phyloP scores from a whole-genome alignment of 2,888 invertebrate species.

The Cantharis nigra region DNA sequence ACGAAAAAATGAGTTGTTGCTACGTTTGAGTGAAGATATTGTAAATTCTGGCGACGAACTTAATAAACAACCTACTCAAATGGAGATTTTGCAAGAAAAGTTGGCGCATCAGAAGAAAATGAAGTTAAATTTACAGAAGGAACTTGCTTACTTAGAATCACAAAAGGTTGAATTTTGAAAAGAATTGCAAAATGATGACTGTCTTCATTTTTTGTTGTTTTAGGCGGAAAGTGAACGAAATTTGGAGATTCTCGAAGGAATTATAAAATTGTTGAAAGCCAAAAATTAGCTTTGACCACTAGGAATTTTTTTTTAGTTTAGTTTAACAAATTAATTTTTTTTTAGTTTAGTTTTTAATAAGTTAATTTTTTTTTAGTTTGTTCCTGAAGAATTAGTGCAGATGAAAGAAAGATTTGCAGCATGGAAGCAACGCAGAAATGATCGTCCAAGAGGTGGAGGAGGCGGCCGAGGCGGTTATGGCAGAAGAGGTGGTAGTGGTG shows the following conservation, averaged over 20 bases:
- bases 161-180: conserved; percentile 22
- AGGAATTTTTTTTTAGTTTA: too few relatives aligned
- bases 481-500: conserved; percentile 43
- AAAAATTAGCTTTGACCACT: neutral
- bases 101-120: conserved; percentile 64
- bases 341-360: neutral
- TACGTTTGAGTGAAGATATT: conserved; percentile 58
- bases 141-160: conserved; percentile 16
- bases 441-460: conserved; percentile 58
- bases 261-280: conserved; percentile 12
- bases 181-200: conserved; percentile 9
- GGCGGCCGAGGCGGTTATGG: conserved; percentile 48
- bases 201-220: neutral
- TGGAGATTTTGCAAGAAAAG: conserved; percentile 66
- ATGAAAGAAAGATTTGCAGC: conserved; percentile 78
- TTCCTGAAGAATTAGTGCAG: conserved; percentile 73
- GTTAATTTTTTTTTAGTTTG: conserved; percentile 58
- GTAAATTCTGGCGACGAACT: conserved; percentile 21
- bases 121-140: conserved; percentile 20
- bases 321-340: neutral
- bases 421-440: conserved; percentile 67
- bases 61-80: conserved; percentile 48
- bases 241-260: conserved; percentile 6
- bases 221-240: conserved; percentile 15
- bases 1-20: conserved; percentile 61